Conservation (phyloP, 1,140 invertebrate genomes). For the Centruroides sculpturatus region DNA sequence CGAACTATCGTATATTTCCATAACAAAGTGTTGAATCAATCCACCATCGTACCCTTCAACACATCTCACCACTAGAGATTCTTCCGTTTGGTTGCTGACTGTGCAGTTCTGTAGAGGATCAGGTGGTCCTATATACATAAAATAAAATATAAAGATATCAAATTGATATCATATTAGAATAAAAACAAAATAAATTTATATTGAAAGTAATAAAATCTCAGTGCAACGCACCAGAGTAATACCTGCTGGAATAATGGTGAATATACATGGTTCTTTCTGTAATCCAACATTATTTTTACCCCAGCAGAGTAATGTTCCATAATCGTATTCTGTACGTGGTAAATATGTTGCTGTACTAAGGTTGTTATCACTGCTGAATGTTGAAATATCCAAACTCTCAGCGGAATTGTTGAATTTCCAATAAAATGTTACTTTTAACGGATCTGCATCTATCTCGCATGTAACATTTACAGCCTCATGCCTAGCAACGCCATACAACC, state of each 20-base stretch:
- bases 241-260: slow-evolving; percentile 20
- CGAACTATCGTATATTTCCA: slow-evolving; percentile 17
- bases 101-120: slow-evolving; percentile 20
- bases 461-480: slow-evolving; percentile 72
- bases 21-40: slow-evolving; percentile 14
- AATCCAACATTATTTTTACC: slow-evolving; percentile 19
- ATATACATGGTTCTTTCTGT: slow-evolving; percentile 20
- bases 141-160: too few species aligned
- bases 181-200: not conserved
- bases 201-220: not conserved
- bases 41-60: slow-evolving; percentile 20
- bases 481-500: slow-evolving; percentile 72
- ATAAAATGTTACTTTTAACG: slow-evolving; percentile 55
- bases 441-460: slow-evolving; percentile 78
- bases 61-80: slow-evolving; percentile 17
- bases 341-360: slow-evolving; percentile 57
- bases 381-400: slow-evolving; percentile 50
- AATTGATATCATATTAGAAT: too few species aligned
- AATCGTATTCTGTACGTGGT: slow-evolving; percentile 46
- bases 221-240: not conserved
- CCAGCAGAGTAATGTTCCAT: slow-evolving; percentile 40
- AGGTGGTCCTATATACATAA: slow-evolving; percentile 39
- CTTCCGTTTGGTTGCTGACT: slow-evolving; percentile 19
- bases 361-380: slow-evolving; percentile 33
- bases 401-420: slow-evolving; percentile 89